A percentile compares a stretch with the other conserved stretches of the same genome.
Evolutionary conservation across 2,113 vertebrate species (phyloP).

Genomic region (Psephotus haematonotus): DNA sequence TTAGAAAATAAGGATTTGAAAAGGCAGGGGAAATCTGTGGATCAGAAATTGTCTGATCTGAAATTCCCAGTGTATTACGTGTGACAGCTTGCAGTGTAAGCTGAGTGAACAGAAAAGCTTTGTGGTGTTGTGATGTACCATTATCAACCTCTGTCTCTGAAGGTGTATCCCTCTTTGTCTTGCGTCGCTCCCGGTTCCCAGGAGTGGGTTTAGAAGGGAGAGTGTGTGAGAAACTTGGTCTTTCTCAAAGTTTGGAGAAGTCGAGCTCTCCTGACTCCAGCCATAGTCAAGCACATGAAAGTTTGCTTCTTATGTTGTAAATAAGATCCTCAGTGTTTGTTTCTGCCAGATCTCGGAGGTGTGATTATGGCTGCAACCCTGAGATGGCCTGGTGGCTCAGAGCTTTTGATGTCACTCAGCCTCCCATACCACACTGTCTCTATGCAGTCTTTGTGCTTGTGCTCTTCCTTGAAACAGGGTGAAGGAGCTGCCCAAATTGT

Average conservation of each 20-base stretch:
- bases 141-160: accelerated
- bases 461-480: accelerated
- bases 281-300: accelerated
- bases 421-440: background rate
- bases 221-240: background rate
- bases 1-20: background rate
- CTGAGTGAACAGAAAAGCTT: background rate
- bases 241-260: background rate
- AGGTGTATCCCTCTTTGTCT: background rate
- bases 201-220: background rate
- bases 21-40: background rate
- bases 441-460: background rate
- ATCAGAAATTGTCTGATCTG: background rate
- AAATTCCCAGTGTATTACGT: accelerated
- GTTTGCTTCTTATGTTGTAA: background rate
- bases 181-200: accelerated
- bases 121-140: accelerated
- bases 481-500: background rate
- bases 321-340: background rate
- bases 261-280: background rate
- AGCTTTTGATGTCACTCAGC: background rate
- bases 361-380: background rate
- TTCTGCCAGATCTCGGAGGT: background rate
- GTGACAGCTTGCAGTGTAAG: background rate
- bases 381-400: background rate